Base-by-base conservation (phyloP, 2,888 invertebrate genomes). In the Limnephilus lunatus region DNA sequence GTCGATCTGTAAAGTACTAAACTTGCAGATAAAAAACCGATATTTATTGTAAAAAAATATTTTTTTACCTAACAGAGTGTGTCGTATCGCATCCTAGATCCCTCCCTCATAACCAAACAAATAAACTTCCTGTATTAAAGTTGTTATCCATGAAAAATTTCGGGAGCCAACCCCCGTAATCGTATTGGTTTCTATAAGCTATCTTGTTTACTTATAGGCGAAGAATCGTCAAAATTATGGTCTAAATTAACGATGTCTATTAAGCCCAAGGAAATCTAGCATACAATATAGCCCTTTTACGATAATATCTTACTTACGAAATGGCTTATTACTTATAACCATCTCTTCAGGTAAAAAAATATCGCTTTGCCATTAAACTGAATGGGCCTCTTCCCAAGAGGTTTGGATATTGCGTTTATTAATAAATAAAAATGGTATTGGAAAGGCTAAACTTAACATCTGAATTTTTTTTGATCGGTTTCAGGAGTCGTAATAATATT, bases 171-270 rank as follows among this genome's bases (percentile, higher is more conserved):
- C 30, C 86, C n/a, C 39, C 3, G n/a, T 15, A 48, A 44, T 86
- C 86, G n/a, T 30, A 86, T 86, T 48, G 86, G 86, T 86, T 86
- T 35, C 35, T 48, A 86, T 86, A 86, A 86, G 44, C 44, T 44
- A 44, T n/a, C 44, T 25, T 86, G 86, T 86, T 86, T 83, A 83
- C 83, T 44, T 86, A 86, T 86, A 30, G 15, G 86, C 35, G 5
- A 86, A 86, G 30, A 86, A 86, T 86, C 86, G 86, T 48, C 14
- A 86, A 86, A 86, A 86, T 86, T 44, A 48, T 15, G 86, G 30
- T 30, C 44, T 35, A 44, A 86, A 44, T 86, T 86, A 86, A 86
- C 30, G 86, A 86, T 14, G 14, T 30, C 12, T 44, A 44, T 44
- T 31, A 86, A 86, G 44, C 30, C 30, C n/a, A 44, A 86, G 12